Conservation (phyloP, 2,888 invertebrate species). For the Pachliopta kotzebuea region DNA sequence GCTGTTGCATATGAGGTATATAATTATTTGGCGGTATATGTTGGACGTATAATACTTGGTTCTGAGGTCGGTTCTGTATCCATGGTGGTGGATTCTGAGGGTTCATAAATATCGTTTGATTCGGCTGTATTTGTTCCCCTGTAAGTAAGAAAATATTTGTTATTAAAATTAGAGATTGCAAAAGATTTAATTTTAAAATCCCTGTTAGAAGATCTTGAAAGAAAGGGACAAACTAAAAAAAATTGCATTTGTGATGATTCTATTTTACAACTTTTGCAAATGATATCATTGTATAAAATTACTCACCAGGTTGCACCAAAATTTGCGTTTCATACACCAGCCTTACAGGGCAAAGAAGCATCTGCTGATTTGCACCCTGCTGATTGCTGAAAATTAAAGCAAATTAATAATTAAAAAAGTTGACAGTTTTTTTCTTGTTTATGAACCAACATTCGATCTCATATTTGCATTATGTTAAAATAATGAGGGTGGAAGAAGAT, state of each 20-base stretch:
- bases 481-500: too few relatives aligned
- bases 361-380: conserved; percentile 50
- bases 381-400: conserved; percentile 40
- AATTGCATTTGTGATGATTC: not conserved
- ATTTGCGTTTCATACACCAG: conserved; percentile 68
- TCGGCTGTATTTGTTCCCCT: conserved; percentile 64
- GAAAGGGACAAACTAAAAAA: too few relatives aligned
- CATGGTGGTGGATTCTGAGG: conserved; percentile 71
- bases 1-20: conserved; percentile 51
- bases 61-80: conserved; percentile 62
- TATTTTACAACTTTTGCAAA: not conserved
- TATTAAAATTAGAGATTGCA: not conserved
- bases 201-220: not conserved
- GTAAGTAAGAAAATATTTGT: conserved; percentile 36
- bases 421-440: too few relatives aligned
- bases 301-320: conserved; percentile 61
- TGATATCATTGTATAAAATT: not conserved
- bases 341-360: conserved; percentile 66
- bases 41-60: conserved; percentile 65
- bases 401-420: too few relatives aligned
- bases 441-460: too few relatives aligned
- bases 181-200: not conserved
- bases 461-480: too few relatives aligned
- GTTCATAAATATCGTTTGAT: conserved; percentile 63
- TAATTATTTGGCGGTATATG: conserved; percentile 58